These are phyloP conservation scores for Euglossa dilemma DNA, from an alignment of 1,140 invertebrate species.

Conservation along the genomic window DNA sequence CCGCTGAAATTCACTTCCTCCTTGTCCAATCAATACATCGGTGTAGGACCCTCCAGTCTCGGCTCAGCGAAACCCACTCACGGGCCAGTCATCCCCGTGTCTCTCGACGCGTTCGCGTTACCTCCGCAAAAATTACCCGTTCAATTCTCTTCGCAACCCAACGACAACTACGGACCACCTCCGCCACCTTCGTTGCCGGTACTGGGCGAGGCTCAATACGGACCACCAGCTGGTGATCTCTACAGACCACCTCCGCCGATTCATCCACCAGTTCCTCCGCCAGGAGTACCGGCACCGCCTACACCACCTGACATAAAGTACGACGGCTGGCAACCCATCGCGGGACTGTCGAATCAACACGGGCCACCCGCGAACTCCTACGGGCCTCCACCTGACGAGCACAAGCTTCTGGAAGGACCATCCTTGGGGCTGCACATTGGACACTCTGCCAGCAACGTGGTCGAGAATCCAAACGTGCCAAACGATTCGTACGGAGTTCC, in stretches of 20 bases:
- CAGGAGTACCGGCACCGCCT: slow-evolving; percentile 87
- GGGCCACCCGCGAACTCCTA: slow-evolving; percentile 63
- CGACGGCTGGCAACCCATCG: slow-evolving; percentile 92
- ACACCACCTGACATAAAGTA: slow-evolving; percentile 90
- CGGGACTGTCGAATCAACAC: slow-evolving; percentile 79
- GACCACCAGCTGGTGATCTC: slow-evolving; percentile 77
- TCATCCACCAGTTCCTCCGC: slow-evolving; percentile 81
- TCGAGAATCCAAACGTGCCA: slow-evolving; percentile 70
- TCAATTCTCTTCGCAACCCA: slow-evolving; percentile 80
- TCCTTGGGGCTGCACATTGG: neutral
- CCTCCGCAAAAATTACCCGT: slow-evolving; percentile 78
- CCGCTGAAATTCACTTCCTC: slow-evolving; percentile 78
- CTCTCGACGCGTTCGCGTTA: slow-evolving; percentile 77
- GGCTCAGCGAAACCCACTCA: slow-evolving; percentile 65
- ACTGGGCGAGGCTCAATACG: slow-evolving; percentile 73
- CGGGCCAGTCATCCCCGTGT: slow-evolving; percentile 75
- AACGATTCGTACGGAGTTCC: slow-evolving; percentile 80
- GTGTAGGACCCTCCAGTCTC: slow-evolving; percentile 73
- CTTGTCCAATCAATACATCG: slow-evolving; percentile 73
- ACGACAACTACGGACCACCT: slow-evolving; percentile 81
- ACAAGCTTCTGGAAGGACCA: slow-evolving; percentile 11
- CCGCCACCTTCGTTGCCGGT: slow-evolving; percentile 62
- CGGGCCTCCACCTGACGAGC: slow-evolving; percentile 69
- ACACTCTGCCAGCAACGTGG: slow-evolving; percentile 5
- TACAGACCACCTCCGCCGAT: slow-evolving; percentile 82